Conservation (phyloP, 2,113 vertebrate species). For the Nycticebus coucang region DNA sequence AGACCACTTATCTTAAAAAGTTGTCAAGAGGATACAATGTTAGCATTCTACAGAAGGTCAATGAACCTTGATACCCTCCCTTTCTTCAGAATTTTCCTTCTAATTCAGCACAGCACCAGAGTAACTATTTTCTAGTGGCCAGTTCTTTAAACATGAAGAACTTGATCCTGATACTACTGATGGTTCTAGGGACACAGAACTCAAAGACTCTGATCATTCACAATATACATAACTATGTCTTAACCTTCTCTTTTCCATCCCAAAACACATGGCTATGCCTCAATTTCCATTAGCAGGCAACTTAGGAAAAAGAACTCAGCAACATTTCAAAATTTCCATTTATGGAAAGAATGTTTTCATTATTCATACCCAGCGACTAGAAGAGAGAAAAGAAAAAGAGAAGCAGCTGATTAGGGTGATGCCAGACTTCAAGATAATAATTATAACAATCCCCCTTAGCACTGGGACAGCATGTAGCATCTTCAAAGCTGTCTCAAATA, state of each 20-base stretch:
- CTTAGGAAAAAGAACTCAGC: background rate
- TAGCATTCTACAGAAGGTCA: background rate
- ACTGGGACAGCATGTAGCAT: background rate
- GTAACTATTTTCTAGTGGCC: background rate
- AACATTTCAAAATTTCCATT: conserved; percentile 46
- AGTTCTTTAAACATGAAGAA: conserved; percentile 11
- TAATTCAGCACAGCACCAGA: background rate
- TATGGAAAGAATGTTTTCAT: conserved; percentile 36
- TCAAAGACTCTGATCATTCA: background rate
- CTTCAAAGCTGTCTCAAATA: conserved; percentile 38
- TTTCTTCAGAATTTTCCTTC: background rate
- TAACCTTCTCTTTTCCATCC: background rate
- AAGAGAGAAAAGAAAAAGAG: conserved; percentile 26
- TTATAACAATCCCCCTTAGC: conserved; percentile 13
- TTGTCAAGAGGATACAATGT: background rate
- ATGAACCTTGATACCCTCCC: background rate
- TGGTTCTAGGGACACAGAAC: background rate
- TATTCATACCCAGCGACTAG: background rate
- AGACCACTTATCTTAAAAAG: background rate
- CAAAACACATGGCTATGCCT: background rate
- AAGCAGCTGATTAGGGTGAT: background rate
- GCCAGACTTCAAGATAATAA: background rate
- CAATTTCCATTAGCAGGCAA: background rate
- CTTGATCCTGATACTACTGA: background rate
- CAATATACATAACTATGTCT: background rate